Percentiles rank a stretch among this genome's conserved stretches.
These are phyloP conservation scores for Tenthredo notha DNA, from an alignment of 2,888 invertebrate genomes.

Conservation along the genomic window DNA sequence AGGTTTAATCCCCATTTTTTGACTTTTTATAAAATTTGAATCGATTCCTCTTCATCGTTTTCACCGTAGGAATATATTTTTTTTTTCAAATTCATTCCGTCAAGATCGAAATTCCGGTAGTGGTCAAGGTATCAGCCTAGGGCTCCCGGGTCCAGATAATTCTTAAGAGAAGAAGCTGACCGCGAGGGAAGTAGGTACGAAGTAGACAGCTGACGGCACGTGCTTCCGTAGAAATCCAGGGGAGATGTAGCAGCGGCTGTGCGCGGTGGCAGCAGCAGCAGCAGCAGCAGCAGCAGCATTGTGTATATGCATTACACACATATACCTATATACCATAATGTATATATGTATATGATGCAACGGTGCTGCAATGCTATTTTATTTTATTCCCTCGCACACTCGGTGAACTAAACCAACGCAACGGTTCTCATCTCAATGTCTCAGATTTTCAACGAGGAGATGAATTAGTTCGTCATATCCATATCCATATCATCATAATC, in stretches of 20 bases:
- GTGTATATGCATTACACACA: background rate
- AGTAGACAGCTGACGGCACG: slow-evolving; percentile 51
- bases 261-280: slow-evolving; percentile 31
- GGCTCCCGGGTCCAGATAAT: slow-evolving; percentile 30
- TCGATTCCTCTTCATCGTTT: background rate
- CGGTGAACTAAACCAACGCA: slow-evolving; percentile 13
- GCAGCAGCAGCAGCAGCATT: slow-evolving; percentile 25
- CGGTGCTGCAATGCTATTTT: slow-evolving; percentile 37
- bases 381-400: slow-evolving; percentile 32
- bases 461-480: background rate
- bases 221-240: slow-evolving; percentile 45
- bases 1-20: too few species aligned
- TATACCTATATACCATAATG: too few species aligned
- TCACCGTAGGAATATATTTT: background rate
- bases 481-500: background rate
- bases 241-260: slow-evolving; percentile 38
- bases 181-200: slow-evolving; percentile 2
- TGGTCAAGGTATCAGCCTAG: slow-evolving; percentile 37
- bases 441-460: background rate
- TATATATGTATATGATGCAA: slow-evolving; percentile 24
- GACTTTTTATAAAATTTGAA: background rate
- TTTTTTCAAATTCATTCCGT: background rate
- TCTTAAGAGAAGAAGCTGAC: slow-evolving; percentile 13
- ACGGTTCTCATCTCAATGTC: slow-evolving; percentile 27
- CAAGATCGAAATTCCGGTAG: slow-evolving; percentile 11